Evolutionary conservation across 1,140 invertebrate species (phyloP).

Genomic region (Neelides sp.): DNA sequence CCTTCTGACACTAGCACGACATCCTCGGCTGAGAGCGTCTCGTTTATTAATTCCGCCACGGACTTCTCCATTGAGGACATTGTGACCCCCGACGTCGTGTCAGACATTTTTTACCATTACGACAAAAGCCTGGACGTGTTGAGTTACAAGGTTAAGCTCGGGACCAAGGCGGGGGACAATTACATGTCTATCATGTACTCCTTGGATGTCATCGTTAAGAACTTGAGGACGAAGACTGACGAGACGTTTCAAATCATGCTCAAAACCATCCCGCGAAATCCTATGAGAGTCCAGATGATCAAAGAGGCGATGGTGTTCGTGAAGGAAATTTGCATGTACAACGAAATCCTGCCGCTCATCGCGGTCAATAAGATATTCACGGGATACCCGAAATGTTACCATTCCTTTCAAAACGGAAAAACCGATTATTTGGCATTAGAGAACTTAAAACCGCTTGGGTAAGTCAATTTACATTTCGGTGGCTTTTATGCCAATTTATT

Average conservation of each 20-base stretch:
- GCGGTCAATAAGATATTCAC: neutral
- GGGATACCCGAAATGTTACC: slow-evolving; percentile 4
- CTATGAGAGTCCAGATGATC: neutral
- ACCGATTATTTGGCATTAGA: slow-evolving; percentile 14
- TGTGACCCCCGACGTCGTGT: neutral
- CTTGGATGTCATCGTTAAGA: neutral
- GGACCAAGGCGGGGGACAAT: slow-evolving; percentile 15
- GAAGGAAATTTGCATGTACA: slow-evolving; percentile 14
- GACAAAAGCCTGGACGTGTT: neutral
- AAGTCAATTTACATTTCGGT: neutral
- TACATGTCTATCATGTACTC: slow-evolving; percentile 14
- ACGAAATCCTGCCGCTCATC: neutral
- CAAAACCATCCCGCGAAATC: slow-evolving; percentile 16
- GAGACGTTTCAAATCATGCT: slow-evolving; percentile 3
- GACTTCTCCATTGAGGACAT: no score
- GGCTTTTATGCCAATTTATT: neutral
- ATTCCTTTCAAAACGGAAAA: neutral
- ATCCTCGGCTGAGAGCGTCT: no score
- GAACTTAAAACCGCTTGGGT: slow-evolving; percentile 10
- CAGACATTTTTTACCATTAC: slow-evolving; percentile 7
- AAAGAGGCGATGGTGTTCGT: neutral
- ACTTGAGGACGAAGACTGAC: neutral
- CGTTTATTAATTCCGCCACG: no score
- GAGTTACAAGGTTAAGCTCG: neutral
- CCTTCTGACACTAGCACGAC: no score